Percentiles rank a stretch among this genome's conserved stretches.
Conservation (phyloP, 2,888 invertebrate genomes). For the Caenorhabditis wallacei region DNA sequence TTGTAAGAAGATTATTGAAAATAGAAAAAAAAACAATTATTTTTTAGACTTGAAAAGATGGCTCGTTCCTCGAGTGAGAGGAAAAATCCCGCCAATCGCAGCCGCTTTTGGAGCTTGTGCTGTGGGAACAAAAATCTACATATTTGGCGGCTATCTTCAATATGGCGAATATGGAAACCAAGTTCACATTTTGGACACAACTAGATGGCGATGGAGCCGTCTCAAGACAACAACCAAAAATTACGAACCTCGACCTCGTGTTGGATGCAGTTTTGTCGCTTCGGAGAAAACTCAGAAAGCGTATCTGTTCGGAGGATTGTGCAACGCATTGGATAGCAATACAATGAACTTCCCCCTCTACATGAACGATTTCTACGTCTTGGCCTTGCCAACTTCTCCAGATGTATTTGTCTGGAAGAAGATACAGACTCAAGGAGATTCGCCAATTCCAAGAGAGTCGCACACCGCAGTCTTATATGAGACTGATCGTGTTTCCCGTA, state of each 20-base stretch:
- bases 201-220: constrained; percentile 86
- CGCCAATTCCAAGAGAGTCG: constrained; percentile 96
- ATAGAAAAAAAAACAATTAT: background rate
- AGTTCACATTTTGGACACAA: constrained; percentile 88
- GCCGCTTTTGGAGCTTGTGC: constrained; percentile 99
- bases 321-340: constrained; percentile 98
- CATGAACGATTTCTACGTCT: constrained; percentile 95
- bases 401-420: constrained; percentile 92
- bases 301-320: constrained; percentile 96
- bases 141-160: constrained; percentile 99
- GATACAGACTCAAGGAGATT: constrained; percentile 91
- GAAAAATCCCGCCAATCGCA: constrained; percentile 97
- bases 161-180: constrained; percentile 96
- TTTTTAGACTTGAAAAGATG: constrained; percentile 95
- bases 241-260: constrained; percentile 90
- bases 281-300: constrained; percentile 86
- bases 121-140: constrained; percentile 95
- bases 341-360: constrained; percentile 98
- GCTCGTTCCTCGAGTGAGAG: constrained; percentile 98
- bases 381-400: constrained; percentile 89
- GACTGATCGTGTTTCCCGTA: constrained; percentile 28
- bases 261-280: constrained; percentile 91
- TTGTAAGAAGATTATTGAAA: constrained; percentile 86
- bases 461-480: constrained; percentile 94
- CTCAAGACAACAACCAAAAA: constrained; percentile 91